Evolutionary conservation across 2,888 invertebrate species (phyloP).

Genomic region (Herminia tarsipennalis): DNA sequence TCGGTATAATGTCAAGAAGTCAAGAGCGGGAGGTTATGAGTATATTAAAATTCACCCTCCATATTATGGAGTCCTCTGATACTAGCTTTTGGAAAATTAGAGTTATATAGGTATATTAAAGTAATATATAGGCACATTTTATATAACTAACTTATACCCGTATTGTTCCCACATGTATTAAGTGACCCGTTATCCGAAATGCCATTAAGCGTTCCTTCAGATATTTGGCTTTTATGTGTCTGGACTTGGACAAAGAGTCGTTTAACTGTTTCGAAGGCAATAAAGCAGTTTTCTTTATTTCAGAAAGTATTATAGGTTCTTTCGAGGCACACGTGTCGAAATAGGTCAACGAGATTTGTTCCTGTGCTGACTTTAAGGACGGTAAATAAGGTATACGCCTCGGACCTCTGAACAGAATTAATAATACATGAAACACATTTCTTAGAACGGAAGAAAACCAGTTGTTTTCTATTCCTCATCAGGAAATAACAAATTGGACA

Average conservation of each 20-base stretch:
- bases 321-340: slow-evolving; percentile 64
- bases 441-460: slow-evolving; percentile 4
- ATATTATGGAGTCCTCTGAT: too few relatives aligned
- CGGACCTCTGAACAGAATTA: not conserved
- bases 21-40: too few relatives aligned
- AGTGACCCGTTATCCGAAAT: slow-evolving; percentile 60
- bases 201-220: slow-evolving; percentile 61
- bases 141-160: not conserved
- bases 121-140: too few relatives aligned
- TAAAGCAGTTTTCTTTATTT: slow-evolving; percentile 71
- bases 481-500: slow-evolving; percentile 20
- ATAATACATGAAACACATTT: slow-evolving; percentile 6
- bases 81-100: too few relatives aligned
- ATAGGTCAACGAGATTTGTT: slow-evolving; percentile 56
- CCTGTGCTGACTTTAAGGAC: slow-evolving; percentile 15
- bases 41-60: too few relatives aligned
- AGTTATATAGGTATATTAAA: too few relatives aligned
- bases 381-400: slow-evolving; percentile 9
- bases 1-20: too few relatives aligned
- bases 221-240: slow-evolving; percentile 77
- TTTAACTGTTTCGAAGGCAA: slow-evolving; percentile 66
- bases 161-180: slow-evolving; percentile 37
- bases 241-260: slow-evolving; percentile 72
- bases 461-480: slow-evolving; percentile 11
- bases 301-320: slow-evolving; percentile 44